These are phyloP conservation scores for Kuschelorhynchus macadamiae DNA, from an alignment of 2,888 invertebrate species.

Conservation along the genomic window DNA sequence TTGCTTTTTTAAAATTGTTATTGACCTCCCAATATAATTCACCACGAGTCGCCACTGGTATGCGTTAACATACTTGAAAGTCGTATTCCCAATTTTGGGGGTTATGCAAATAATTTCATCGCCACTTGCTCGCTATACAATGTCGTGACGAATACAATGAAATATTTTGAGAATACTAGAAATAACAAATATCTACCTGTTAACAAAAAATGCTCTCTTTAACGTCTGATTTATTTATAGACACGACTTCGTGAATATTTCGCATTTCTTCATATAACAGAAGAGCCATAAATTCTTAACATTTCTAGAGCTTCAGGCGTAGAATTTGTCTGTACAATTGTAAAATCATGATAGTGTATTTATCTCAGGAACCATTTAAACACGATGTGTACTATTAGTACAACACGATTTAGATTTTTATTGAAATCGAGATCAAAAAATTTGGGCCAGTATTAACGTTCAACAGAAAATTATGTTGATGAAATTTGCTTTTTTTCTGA, in stretches of 20 bases:
- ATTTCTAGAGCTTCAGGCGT: conserved; percentile 22
- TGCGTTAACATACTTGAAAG: no score
- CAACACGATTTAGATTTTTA: conserved; percentile 22
- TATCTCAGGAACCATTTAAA: conserved; percentile 30
- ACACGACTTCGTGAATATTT: conserved; percentile 33
- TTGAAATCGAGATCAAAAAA: conserved; percentile 23
- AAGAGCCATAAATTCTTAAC: conserved; percentile 27
- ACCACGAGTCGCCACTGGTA: no score
- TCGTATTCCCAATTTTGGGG: no score
- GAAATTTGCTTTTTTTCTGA: not conserved
- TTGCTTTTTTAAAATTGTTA: no score
- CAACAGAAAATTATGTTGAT: conserved; percentile 7
- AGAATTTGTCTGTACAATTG: conserved; percentile 34
- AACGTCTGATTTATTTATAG: conserved; percentile 24
- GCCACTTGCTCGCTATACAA: no score
- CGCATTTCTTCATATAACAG: conserved; percentile 25
- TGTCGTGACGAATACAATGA: no score
- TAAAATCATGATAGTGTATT: conserved; percentile 32
- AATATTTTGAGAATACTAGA: no score
- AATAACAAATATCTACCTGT: conserved; percentile 4
- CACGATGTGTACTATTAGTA: conserved; percentile 29
- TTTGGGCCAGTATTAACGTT: conserved; percentile 21
- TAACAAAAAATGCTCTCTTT: conserved; percentile 20
- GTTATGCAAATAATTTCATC: no score
- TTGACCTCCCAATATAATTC: no score